These are phyloP conservation scores for Xiphorhynchus erythropygius DNA, from an alignment of 2,797 vertebrate genomes.

Conservation along the genomic window DNA sequence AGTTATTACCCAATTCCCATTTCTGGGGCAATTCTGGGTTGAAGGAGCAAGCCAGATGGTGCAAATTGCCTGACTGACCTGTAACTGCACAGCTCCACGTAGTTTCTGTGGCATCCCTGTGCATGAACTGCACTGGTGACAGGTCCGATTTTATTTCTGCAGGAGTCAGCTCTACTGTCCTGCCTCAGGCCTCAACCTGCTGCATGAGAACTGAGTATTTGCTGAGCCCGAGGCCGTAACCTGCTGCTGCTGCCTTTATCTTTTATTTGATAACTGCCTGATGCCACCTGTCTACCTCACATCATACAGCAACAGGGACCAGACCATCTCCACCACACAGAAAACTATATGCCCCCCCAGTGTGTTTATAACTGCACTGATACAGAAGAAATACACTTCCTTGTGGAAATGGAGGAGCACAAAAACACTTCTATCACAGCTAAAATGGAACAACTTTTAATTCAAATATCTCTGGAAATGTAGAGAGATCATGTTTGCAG, in stretches of 20 bases:
- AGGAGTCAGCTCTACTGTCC: conserved; percentile 30
- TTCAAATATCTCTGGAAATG: neutral
- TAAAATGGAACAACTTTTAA: neutral
- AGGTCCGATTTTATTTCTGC: conserved; percentile 45
- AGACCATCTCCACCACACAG: neutral
- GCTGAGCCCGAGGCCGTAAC: conserved; percentile 57
- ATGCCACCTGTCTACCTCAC: conserved; percentile 56
- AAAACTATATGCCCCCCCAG: neutral
- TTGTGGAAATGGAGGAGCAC: neutral
- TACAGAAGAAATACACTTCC: neutral
- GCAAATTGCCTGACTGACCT: neutral
- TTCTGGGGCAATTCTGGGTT: neutral
- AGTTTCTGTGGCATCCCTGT: neutral
- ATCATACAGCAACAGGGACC: neutral
- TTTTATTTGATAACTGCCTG: conserved; percentile 52
- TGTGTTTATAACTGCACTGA: neutral
- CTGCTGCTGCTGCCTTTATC: conserved; percentile 55
- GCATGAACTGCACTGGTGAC: neutral
- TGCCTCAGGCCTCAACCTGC: conserved; percentile 56
- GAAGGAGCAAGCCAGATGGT: neutral
- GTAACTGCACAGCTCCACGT: rapidly evolving
- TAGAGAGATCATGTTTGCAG: neutral
- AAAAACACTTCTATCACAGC: neutral
- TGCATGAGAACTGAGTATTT: conserved; percentile 28
- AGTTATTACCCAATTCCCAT: neutral